Evolutionary conservation across 23 tunicate species (phyloP), one percentile per base, ranked within the genome.

Genomic region (Styela clava): DNA sequence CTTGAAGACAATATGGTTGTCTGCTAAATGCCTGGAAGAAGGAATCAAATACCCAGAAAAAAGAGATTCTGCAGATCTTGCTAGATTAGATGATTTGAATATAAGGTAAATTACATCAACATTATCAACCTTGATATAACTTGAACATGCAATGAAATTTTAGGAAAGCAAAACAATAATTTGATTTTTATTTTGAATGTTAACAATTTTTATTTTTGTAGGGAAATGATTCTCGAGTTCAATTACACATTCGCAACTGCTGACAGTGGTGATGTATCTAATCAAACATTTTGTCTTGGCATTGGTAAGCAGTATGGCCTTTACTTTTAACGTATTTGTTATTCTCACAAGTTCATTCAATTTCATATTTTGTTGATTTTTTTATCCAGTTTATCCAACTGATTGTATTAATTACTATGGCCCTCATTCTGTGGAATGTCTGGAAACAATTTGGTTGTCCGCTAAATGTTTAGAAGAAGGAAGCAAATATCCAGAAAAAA

Each of bases 211-310:
- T 5, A 5, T 12, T 63, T 61, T 71, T 71, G 27, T 30, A 71
- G 77, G 16, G 12, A 71, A 71, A 29, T 71, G 35, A 71, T 71
- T 30, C 24, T 24, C 9, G 78, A 82, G 69, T 36, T 82, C 29
- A 69, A 82, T 34, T 5, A 21, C 29, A 82, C 76, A 30, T 26
- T 18, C 20, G 27, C 34, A 1, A 20, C 74, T 29, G 78, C 85
- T 35, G 85, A 82, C 69, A 19, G 19, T 25, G 85, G 85, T 27
- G 33, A 82, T 69, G 23, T 24, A 36, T n/a, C 31, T 22, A 26
- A 82, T 2, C 85, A 82, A 27, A 30, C 37, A 2, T 33, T 28
- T 2, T 82, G 85, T 31, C 56, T 82, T 69, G 85, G 85, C 34
- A 69, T 82, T 30, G 85, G 85, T 82, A 21, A 27, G 32, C 22